Evolutionary conservation across 2,797 vertebrate species (phyloP), one percentile per base, ranked within the genome.

Genomic region (Allobates femoralis): DNA sequence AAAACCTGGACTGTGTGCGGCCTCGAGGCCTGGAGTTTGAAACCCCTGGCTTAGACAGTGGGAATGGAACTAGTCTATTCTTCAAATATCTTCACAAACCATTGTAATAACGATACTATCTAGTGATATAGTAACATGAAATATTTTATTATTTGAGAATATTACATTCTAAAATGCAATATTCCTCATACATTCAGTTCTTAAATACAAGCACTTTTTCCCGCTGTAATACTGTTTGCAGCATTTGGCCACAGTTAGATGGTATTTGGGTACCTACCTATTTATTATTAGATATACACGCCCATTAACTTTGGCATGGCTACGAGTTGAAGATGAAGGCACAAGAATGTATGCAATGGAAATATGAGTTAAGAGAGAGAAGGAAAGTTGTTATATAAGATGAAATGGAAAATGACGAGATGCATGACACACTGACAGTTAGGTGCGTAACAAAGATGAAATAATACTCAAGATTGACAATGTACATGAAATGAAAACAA

Each of bases 271-370:
- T 96, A 99, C 98, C 97, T 97, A 99, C 98, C 98, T 99, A 97
- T 98, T 97, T 95, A 99, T 96, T 96, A 99, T 98, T 94, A 99
- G 95, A 97, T 97, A 97, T 91, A 99, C 96, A 92, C 98, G 98
- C 85, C 96, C 97, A 96, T 94, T 98, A 96, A 99, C 98, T 96
- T 99, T 99, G 95, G 96, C 94, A 91, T 98, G 96, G 95, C 98
- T 99, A 96, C 83, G 83, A 91, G 89, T 88, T 93, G 93, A 91
- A 94, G 91, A 92, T 85, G 91, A 90, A 93, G 91, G 90, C 90
- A 88, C 88, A 90, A 88, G 90, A 92, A 90, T 41, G 89, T 86
- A 88, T 89, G 81, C 46, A 88, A 91, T 91, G 88, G 77, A 86
- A 90, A 89, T 90, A 93, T 89, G 92, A 93, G 89, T 91, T 83